Base-by-base conservation (phyloP, 2,888 invertebrate species). In the Epinotia brunnichana region DNA sequence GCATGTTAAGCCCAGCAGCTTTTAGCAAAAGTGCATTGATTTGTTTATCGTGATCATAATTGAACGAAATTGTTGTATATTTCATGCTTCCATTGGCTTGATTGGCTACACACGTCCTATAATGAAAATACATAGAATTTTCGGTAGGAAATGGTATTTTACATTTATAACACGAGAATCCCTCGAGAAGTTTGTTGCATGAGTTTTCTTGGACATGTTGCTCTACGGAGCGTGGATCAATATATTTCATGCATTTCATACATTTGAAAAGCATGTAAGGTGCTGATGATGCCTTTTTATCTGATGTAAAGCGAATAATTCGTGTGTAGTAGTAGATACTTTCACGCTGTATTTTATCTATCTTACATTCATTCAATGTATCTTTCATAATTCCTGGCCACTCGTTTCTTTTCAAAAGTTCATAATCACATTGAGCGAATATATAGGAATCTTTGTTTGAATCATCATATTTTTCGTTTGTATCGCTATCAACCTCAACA, bases 251-350 rank as follows among this genome's bases (percentile, higher is more conserved):
- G 24, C 70, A 70, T 17, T 51, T 59, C 35, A 39, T 19, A 21
- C 70, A 70, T 51, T 51, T 19, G 17, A 59, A 70, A 9, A 70
- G 17, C 11, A 61, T 64, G 15, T 59, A 70, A 5, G 44, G 57
- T 5, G 35, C 51, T 1, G 57, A 59, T 21, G 64, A 21, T 17
- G 24, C 19, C 17, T 17, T 53, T 59, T 5, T 39, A 4, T 19
- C 4, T 2, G 64, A 57, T 10, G 51, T 59, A 21, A 70, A 53
- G 3, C 51, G 64, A 39, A 64, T 13, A 7, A 57, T 59, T 9
- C 70, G 54, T 5, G 70, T 64, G 13, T 59, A 57, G 7, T 64
- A 64, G 15, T 70, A 64, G 13, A 70, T 64, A 48, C 70, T 70
- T 4, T 21, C 13, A 35, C 56, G 56, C 0, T 24, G 48, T n/a